A percentile compares a stretch with the other conserved stretches of the same genome.
These are phyloP conservation scores for Limulus polyphemus DNA, from an alignment of 2,888 invertebrate species.

Conservation along the genomic window DNA sequence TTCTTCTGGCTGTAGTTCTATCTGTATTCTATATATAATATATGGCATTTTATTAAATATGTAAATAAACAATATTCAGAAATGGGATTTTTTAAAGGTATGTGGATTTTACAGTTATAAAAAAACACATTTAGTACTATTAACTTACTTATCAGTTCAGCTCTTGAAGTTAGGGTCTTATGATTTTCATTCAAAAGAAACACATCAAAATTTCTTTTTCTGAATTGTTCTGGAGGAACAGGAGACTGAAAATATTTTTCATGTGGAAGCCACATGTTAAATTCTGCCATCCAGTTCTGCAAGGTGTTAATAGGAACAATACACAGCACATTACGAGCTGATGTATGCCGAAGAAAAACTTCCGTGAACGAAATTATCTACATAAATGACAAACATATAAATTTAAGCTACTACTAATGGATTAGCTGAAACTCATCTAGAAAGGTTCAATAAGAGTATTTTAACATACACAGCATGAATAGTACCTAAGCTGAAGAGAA, in stretches of 20 bases:
- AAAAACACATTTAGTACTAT: neutral
- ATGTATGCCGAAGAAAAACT: conserved; percentile 80
- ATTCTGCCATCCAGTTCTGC: conserved; percentile 95
- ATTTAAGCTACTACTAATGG: too few relatives aligned
- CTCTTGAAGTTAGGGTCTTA: conserved; percentile 74
- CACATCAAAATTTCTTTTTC: conserved; percentile 69
- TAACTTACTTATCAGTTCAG: conserved; percentile 51
- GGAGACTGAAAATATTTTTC: conserved; percentile 30
- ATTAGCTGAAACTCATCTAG: too few relatives aligned
- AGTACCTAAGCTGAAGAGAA: too few relatives aligned
- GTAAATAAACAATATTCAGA: neutral
- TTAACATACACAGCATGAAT: too few relatives aligned
- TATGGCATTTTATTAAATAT: too few relatives aligned
- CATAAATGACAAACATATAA: too few relatives aligned
- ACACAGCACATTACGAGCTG: conserved; percentile 74
- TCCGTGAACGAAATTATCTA: conserved; percentile 87
- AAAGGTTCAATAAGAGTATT: conserved; percentile 1
- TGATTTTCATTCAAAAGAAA: conserved; percentile 86
- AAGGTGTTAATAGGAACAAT: conserved; percentile 98
- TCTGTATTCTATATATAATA: too few relatives aligned
- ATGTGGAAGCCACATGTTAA: conserved; percentile 87
- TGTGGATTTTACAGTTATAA: neutral
- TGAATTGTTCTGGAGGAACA: conserved; percentile 51
- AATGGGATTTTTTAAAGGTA: neutral
- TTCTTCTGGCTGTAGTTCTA: too few relatives aligned